These are phyloP conservation scores for Chinchilla lanigera DNA, from an alignment of 2,113 vertebrate species.

Conservation along the genomic window DNA sequence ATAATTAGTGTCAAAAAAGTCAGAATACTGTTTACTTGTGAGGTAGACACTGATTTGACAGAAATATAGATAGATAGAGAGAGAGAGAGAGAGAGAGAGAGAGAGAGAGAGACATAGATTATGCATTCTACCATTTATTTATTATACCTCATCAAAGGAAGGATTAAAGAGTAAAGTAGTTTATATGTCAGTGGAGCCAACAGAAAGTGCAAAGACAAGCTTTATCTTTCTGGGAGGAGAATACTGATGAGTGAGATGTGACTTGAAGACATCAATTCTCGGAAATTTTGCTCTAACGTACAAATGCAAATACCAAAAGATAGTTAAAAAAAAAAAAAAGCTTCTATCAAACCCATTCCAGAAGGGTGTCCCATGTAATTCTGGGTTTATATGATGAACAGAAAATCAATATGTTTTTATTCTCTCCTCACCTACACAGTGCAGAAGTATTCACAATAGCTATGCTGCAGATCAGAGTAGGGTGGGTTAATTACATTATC, in stretches of 20 bases:
- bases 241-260: not conserved
- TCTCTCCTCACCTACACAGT: accelerated
- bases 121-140: accelerated
- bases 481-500: not conserved
- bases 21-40: not conserved
- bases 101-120: too few species aligned
- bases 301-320: not conserved
- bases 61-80: not conserved
- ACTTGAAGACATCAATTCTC: not conserved
- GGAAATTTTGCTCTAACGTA: not conserved
- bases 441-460: not conserved
- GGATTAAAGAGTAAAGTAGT: not conserved
- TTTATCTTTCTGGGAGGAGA: not conserved
- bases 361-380: not conserved
- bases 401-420: not conserved
- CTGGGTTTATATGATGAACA: not conserved
- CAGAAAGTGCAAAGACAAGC: not conserved
- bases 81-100: too few species aligned
- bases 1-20: not conserved
- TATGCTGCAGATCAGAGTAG: not conserved
- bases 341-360: not conserved
- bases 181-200: not conserved
- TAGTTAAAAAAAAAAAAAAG: not conserved
- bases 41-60: not conserved
- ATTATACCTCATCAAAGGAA: not conserved